Evolutionary conservation across 2,797 vertebrate genomes (phyloP).

Genomic region (Dendrocincla fuliginosa): DNA sequence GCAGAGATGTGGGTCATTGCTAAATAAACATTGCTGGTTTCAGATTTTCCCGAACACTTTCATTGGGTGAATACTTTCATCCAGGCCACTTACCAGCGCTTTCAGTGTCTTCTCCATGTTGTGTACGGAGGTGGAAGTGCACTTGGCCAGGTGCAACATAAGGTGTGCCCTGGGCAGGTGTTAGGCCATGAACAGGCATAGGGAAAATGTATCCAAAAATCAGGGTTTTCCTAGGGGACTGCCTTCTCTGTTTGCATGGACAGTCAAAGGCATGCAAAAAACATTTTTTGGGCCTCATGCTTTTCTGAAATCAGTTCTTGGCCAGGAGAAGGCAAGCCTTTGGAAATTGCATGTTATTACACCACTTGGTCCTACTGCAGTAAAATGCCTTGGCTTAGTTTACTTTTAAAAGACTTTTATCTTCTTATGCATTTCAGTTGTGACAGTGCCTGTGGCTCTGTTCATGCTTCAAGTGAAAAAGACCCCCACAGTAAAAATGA

Average conservation of each 20-base stretch:
- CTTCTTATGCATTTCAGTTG: background rate
- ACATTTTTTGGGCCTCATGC: background rate
- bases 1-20: background rate
- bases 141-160: background rate
- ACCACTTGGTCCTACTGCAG: background rate
- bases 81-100: accelerated
- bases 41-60: background rate
- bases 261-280: background rate
- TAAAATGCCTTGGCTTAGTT: background rate
- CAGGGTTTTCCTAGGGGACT: background rate
- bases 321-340: background rate
- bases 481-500: background rate
- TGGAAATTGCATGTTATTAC: background rate
- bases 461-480: background rate
- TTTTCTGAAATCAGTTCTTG: background rate
- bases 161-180: background rate
- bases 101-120: background rate
- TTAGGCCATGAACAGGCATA: background rate
- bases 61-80: background rate
- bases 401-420: background rate
- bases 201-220: background rate
- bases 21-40: background rate
- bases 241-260: background rate
- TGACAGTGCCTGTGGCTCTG: background rate
- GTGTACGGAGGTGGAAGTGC: background rate